phyloP scores from a whole-genome alignment of 2,797 vertebrate genomes.

The Lepus oiostolus region DNA sequence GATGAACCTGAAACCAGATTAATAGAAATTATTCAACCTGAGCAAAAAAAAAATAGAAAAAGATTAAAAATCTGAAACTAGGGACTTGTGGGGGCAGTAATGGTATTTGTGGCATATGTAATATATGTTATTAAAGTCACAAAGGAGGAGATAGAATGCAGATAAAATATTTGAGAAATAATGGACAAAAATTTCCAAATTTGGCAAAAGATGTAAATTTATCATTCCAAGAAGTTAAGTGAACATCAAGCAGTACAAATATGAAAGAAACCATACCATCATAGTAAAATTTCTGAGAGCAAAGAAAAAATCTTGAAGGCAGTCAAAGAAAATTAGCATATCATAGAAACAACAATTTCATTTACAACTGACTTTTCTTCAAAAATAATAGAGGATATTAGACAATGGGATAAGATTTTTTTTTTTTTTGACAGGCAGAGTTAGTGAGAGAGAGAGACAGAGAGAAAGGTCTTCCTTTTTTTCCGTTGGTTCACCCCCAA shows the following conservation, averaged over 20 bases:
- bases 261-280: conserved; percentile 2
- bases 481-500: no score
- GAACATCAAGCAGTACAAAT: not conserved
- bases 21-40: no score
- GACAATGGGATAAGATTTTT: not conserved
- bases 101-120: not conserved
- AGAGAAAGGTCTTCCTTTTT: no score
- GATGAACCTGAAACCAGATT: not conserved
- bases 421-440: no score
- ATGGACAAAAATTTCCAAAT: not conserved
- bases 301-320: not conserved
- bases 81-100: not conserved
- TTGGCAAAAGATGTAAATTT: not conserved
- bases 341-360: not conserved
- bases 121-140: not conserved
- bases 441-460: no score
- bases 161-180: not conserved
- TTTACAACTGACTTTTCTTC: not conserved
- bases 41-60: not conserved
- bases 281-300: not conserved
- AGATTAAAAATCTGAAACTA: not conserved
- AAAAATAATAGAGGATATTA: not conserved
- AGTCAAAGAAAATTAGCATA: not conserved
- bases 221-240: not conserved
- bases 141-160: not conserved